These are phyloP conservation scores for Scaptomyza graminum DNA, from an alignment of 1,140 invertebrate genomes.

Conservation along the genomic window DNA sequence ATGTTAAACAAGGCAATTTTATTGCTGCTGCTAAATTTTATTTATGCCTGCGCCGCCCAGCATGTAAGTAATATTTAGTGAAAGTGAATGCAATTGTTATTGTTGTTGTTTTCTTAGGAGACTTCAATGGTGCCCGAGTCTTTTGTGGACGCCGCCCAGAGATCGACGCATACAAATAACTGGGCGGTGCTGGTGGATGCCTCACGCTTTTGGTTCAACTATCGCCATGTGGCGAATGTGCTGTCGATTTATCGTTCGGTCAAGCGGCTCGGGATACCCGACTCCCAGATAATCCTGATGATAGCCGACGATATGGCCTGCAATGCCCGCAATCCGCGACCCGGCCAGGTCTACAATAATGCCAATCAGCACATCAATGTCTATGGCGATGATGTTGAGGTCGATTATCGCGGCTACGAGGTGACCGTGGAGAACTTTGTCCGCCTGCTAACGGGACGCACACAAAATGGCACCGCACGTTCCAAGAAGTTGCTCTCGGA, in stretches of 20 bases:
- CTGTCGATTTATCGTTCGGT: slow-evolving; percentile 99
- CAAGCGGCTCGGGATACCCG: slow-evolving; percentile 98
- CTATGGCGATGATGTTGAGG: slow-evolving; percentile 99
- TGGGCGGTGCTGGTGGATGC: slow-evolving; percentile 99
- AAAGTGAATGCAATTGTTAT: neutral
- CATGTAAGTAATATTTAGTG: slow-evolving; percentile 12
- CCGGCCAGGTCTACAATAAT: slow-evolving; percentile 99
- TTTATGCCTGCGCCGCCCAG: slow-evolving; percentile 3
- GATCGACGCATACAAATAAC: slow-evolving; percentile 95
- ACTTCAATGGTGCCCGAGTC: slow-evolving; percentile 62
- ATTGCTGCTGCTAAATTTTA: slow-evolving; percentile 9
- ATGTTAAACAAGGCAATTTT: slow-evolving; percentile 13
- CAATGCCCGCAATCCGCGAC: slow-evolving; percentile 97
- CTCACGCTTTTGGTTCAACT: slow-evolving; percentile 99
- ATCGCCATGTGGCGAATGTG: slow-evolving; percentile 99
- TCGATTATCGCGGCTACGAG: slow-evolving; percentile 99
- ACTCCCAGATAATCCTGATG: slow-evolving; percentile 98
- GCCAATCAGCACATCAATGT: slow-evolving; percentile 99
- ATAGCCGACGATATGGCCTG: slow-evolving; percentile 99
- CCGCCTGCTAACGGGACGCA: slow-evolving; percentile 95
- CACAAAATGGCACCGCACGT: slow-evolving; percentile 95
- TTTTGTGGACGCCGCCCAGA: slow-evolving; percentile 72
- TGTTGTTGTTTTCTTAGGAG: slow-evolving; percentile 24
- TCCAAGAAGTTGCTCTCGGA: slow-evolving; percentile 98
- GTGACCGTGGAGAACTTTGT: slow-evolving; percentile 99